Conservation (phyloP, 1,140 invertebrate genomes). For the Reticulitermes speratus region DNA sequence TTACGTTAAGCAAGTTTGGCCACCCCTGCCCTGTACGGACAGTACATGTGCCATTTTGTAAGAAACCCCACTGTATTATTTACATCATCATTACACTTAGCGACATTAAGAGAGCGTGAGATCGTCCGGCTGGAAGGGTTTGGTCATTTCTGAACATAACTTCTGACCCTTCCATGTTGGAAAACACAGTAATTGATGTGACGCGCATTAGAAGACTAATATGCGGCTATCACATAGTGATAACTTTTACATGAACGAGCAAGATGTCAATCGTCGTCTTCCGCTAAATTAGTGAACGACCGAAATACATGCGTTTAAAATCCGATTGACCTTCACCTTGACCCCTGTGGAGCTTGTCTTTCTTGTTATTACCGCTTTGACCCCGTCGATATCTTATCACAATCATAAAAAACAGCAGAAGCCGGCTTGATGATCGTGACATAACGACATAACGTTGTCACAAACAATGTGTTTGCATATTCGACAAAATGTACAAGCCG, state of each 20-base stretch:
- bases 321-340: neutral
- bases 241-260: neutral
- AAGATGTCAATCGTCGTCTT: neutral
- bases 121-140: neutral
- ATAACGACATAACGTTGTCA: slow-evolving; percentile 13
- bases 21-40: too few species aligned
- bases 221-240: neutral
- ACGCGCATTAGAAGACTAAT: neutral
- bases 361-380: neutral
- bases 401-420: neutral
- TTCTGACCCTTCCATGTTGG: neutral
- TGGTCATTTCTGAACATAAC: neutral
- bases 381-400: neutral
- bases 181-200: neutral
- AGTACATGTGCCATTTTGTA: too few species aligned
- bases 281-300: neutral
- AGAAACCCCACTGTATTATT: too few species aligned
- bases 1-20: too few species aligned
- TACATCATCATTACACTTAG: too few species aligned
- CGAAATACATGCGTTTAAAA: neutral
- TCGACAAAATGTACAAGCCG: neutral
- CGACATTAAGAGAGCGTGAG: neutral
- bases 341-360: neutral
- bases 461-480: neutral
- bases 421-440: neutral